Base-by-base conservation (phyloP, 2,797 vertebrate species). In the Girardinus metallicus region DNA sequence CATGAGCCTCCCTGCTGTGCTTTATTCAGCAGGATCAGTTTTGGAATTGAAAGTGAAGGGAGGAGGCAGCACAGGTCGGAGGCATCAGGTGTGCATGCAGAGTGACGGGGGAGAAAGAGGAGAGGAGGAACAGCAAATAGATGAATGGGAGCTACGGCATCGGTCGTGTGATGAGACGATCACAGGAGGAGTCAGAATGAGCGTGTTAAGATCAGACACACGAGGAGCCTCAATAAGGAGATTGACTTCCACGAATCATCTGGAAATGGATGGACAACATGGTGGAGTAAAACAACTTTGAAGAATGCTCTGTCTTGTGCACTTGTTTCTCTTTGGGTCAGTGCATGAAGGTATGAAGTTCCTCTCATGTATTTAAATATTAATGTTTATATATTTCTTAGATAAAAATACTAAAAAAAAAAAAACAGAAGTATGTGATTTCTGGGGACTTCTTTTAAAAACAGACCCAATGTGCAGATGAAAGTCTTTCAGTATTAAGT, bases 311-410 rank as follows among this genome's bases (percentile, higher is more conserved):
- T 23, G 49, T 51, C 7, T 51, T 51, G 49, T 23, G 49, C 5
- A 53, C 36, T 79, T 83, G 74, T 86, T 87, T 83, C 29, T 85
- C 29, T 46, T 75, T 80, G 86, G 90, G 94, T 86, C 86, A 53
- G 80, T 85, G 68, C 34, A 85, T 88, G 73, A 90, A 16, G 93
- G 95, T 96, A 94, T 94, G 93, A 77, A 76, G 34, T 60, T 16
- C 7, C 72, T 47, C 2, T 83, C 0, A 9, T 57, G 3, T 53
- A 26, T 23, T 53, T 26, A 53, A 53, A 53, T 53, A 53, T 26
- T 53, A 53, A 3, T 53, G 3, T 53, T 53, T 53, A 53, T 16
- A 49, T 26, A 26, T 53, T 53, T 11, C 23, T 53, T 53, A 4
- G 7, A 53, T 23, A 21, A 53, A 53, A 53, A 53, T 26, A 53